Evolutionary conservation across 2,797 vertebrate species (phyloP).

Genomic region (Lithobates sylvaticus): DNA sequence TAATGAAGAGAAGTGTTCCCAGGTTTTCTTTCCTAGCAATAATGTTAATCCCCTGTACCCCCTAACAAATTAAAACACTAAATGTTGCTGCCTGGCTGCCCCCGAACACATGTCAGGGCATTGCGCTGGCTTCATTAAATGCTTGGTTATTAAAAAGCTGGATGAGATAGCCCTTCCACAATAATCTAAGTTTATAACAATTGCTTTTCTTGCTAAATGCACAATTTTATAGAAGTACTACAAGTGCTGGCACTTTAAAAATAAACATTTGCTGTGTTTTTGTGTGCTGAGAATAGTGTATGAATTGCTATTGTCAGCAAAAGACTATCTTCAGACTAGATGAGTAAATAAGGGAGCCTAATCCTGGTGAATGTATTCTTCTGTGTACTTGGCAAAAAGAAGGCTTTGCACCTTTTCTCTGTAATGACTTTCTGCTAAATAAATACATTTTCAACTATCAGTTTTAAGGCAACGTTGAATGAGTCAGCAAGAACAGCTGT

Average conservation of each 20-base stretch:
- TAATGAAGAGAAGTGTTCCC: not conserved
- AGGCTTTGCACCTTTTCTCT: conserved; percentile 26
- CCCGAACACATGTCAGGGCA: no score
- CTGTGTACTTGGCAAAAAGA: conserved; percentile 6
- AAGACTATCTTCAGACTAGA: not conserved
- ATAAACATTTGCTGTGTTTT: not conserved
- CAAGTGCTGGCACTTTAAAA: not conserved
- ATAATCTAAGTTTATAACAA: no score
- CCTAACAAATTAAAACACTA: no score
- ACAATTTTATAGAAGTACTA: not conserved
- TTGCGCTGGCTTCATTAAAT: no score
- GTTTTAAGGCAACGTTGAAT: conserved; percentile 8
- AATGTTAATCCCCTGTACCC: not conserved
- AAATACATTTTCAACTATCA: not conserved
- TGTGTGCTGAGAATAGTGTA: not conserved
- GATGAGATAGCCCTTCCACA: no score
- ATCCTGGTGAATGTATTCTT: not conserved
- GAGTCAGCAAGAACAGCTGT: conserved; percentile 29
- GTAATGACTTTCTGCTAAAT: conserved; percentile 5
- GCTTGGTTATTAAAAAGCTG: no score
- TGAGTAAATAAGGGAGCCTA: not conserved
- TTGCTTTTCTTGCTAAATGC: not conserved
- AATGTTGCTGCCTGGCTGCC: no score
- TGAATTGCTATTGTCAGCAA: not conserved
- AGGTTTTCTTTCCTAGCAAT: not conserved